phyloP scores from a whole-genome alignment of 2,888 invertebrate species.

The Plusia festucae region DNA sequence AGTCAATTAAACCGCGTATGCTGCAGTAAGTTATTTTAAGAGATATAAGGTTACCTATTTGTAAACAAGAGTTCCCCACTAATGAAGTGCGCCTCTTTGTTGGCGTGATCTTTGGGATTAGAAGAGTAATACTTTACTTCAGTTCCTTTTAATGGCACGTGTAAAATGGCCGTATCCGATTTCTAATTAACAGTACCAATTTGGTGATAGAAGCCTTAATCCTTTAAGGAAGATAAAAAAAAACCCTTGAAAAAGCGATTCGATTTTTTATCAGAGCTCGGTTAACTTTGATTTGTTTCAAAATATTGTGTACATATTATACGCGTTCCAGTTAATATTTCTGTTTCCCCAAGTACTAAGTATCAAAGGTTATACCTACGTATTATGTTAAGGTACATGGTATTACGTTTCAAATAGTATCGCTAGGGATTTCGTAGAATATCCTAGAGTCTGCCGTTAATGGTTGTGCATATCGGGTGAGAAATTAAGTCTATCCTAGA shows the following conservation, averaged over 20 bases:
- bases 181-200: slow-evolving; percentile 1
- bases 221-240: not conserved
- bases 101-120: slow-evolving; percentile 5
- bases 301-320: too few relatives aligned
- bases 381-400: too few relatives aligned
- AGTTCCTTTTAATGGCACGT: slow-evolving; percentile 5
- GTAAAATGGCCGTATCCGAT: not conserved
- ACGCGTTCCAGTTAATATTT: too few relatives aligned
- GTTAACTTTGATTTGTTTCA: too few relatives aligned
- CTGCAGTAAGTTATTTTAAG: slow-evolving; percentile 34
- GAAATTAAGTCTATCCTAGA: too few relatives aligned
- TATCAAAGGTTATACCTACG: not conserved
- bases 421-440: not conserved
- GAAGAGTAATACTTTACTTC: not conserved
- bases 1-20: slow-evolving; percentile 14
- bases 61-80: slow-evolving; percentile 33
- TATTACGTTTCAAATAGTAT: too few relatives aligned
- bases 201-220: not conserved
- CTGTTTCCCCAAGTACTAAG: not conserved
- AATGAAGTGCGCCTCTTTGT: slow-evolving; percentile 30
- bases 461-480: not conserved
- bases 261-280: too few relatives aligned
- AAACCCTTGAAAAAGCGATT: not conserved
- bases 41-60: slow-evolving; percentile 28
- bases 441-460: not conserved